Evolutionary conservation across 1,140 invertebrate genomes (phyloP).

Genomic region (Wiebesia pumilae): DNA sequence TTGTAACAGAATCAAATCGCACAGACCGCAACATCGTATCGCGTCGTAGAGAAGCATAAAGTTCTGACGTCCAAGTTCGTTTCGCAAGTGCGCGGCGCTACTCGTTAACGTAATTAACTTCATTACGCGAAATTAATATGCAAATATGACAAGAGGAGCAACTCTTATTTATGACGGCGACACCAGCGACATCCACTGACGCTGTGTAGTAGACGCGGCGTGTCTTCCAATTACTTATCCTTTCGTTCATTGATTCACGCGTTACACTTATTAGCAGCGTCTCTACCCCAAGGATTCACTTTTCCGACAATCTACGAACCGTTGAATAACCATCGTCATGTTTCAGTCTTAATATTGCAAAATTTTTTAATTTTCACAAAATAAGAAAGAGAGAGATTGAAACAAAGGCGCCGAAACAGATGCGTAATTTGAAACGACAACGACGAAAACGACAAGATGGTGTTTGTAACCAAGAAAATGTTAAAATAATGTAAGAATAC

Average conservation of each 20-base stretch:
- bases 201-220: constrained; percentile 49
- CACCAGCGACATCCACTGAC: not conserved
- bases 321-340: not conserved
- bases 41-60: not conserved
- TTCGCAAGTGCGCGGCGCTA: not conserved
- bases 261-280: constrained; percentile 26
- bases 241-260: constrained; percentile 53
- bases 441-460: too few species aligned
- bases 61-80: not conserved
- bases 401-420: constrained; percentile 24
- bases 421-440: too few species aligned
- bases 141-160: constrained; percentile 59
- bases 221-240: constrained; percentile 69
- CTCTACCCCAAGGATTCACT: not conserved
- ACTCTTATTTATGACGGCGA: constrained; percentile 2
- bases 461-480: too few species aligned
- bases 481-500: too few species aligned
- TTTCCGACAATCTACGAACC: not conserved
- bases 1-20: not conserved
- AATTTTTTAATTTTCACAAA: constrained; percentile 43
- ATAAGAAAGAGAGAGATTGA: constrained; percentile 9
- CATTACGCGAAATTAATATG: constrained; percentile 71
- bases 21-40: not conserved
- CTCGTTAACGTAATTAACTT: constrained; percentile 68
- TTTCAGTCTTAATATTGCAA: not conserved